phyloP scores from a whole-genome alignment of 2,113 vertebrate species.

The Scatophagus argus region DNA sequence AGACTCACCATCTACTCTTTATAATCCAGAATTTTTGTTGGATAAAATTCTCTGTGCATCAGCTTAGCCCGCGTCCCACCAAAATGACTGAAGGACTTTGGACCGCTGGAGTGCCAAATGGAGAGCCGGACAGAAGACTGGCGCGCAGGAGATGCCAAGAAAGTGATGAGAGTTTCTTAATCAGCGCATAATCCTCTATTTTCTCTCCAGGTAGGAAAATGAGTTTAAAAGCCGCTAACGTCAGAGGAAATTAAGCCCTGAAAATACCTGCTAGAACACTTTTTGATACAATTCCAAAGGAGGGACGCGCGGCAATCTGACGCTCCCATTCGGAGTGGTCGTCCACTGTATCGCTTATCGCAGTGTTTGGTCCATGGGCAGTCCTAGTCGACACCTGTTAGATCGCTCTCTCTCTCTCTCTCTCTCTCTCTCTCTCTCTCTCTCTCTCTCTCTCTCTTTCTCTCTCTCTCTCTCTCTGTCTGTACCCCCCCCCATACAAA shows the following conservation, averaged over 20 bases:
- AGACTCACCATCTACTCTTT: constrained; percentile 65
- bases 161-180: constrained; percentile 68
- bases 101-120: constrained; percentile 45
- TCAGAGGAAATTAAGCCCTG: constrained; percentile 20
- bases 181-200: constrained; percentile 53
- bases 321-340: constrained; percentile 46
- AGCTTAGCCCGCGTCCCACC: constrained; percentile 39
- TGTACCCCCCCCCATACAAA: not conserved
- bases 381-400: constrained; percentile 83
- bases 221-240: constrained; percentile 31
- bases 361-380: constrained; percentile 61
- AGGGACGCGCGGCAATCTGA: constrained; percentile 29
- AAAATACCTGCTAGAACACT: constrained; percentile 34
- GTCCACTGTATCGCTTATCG: constrained; percentile 51
- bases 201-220: constrained; percentile 26
- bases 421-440: constrained; percentile 46
- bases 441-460: constrained; percentile 41
- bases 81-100: constrained; percentile 47
- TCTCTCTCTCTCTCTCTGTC: constrained; percentile 8
- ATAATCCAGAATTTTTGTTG: constrained; percentile 17
- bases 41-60: not conserved
- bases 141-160: constrained; percentile 52
- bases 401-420: constrained; percentile 65
- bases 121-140: constrained; percentile 38
- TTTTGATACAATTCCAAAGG: constrained; percentile 48